Conservation (phyloP, 1,140 invertebrate genomes). For the Atta texana region DNA sequence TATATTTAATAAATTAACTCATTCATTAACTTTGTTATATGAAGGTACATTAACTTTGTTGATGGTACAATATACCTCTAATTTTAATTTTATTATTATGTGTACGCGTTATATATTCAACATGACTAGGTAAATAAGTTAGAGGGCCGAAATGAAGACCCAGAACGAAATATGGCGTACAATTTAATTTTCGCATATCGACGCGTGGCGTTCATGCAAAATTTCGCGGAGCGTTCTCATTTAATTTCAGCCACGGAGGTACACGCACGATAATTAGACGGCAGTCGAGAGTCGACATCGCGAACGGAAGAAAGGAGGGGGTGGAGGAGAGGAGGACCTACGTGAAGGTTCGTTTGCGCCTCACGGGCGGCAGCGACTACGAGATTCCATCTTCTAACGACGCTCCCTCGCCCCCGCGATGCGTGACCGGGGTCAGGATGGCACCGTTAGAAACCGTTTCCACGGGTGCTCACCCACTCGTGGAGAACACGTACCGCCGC, state of each 20-base stretch:
- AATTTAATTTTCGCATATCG: slow-evolving; percentile 41
- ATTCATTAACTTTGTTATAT: background rate
- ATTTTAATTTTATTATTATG: background rate
- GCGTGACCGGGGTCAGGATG: slow-evolving; percentile 82
- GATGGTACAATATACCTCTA: background rate
- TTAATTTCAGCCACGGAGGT: slow-evolving; percentile 50
- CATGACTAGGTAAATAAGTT: background rate
- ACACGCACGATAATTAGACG: slow-evolving; percentile 61
- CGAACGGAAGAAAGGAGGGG: slow-evolving; percentile 4
- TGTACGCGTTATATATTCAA: background rate
- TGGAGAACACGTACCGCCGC: slow-evolving; percentile 68
- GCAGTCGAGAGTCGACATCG: background rate
- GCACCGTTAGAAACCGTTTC: slow-evolving; percentile 73
- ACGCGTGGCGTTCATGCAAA: background rate
- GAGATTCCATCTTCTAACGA: slow-evolving; percentile 80
- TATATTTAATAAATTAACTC: background rate
- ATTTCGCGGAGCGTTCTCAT: slow-evolving; percentile 27
- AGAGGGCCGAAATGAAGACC: background rate
- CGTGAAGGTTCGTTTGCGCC: slow-evolving; percentile 76
- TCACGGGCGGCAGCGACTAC: slow-evolving; percentile 67
- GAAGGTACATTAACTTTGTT: background rate
- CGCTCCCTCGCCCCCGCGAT: slow-evolving; percentile 68
- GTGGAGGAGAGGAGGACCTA: background rate
- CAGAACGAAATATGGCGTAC: background rate
- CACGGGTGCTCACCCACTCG: slow-evolving; percentile 68